Conservation (phyloP, 2,888 invertebrate genomes). For the Acrocera orbiculus region DNA sequence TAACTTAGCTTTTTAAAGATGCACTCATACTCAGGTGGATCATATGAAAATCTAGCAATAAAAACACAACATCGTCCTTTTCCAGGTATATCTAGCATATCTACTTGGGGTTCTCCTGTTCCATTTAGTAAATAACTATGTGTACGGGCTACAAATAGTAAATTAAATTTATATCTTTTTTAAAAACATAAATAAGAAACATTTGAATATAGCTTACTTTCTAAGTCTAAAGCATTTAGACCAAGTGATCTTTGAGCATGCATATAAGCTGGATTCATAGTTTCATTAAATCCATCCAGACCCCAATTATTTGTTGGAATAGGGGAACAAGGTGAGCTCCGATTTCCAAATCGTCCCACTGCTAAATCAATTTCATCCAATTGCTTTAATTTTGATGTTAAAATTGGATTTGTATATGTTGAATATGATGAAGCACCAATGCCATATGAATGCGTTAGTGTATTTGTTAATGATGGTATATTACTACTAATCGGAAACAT, state of each 20-base stretch:
- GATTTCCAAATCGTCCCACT: constrained; percentile 39
- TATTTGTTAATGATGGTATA: constrained; percentile 20
- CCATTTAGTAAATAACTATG: constrained; percentile 35
- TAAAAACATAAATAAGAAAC: not conserved
- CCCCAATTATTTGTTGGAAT: constrained; percentile 43
- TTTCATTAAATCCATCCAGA: constrained; percentile 43
- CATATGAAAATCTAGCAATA: constrained; percentile 65
- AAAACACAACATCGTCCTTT: constrained; percentile 87
- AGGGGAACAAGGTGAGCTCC: constrained; percentile 47
- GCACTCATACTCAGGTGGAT: constrained; percentile 43
- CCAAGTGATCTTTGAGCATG: constrained; percentile 41
- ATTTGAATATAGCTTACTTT: constrained; percentile 20
- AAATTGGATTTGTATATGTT: constrained; percentile 48
- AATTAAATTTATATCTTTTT: no score
- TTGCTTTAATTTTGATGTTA: constrained; percentile 49
- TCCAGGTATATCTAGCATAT: constrained; percentile 86
- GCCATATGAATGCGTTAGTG: constrained; percentile 24
- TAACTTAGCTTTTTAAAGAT: not conserved
- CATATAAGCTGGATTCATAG: constrained; percentile 39
- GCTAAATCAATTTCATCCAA: constrained; percentile 55
- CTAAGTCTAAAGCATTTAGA: constrained; percentile 31
- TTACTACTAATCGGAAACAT: constrained; percentile 21
- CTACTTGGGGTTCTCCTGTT: constrained; percentile 54
- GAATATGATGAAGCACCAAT: constrained; percentile 32
- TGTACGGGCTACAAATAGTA: constrained; percentile 23